phyloP scores from a whole-genome alignment of 64 coral and sea anemone genomes.

The Montipora foliosa region DNA sequence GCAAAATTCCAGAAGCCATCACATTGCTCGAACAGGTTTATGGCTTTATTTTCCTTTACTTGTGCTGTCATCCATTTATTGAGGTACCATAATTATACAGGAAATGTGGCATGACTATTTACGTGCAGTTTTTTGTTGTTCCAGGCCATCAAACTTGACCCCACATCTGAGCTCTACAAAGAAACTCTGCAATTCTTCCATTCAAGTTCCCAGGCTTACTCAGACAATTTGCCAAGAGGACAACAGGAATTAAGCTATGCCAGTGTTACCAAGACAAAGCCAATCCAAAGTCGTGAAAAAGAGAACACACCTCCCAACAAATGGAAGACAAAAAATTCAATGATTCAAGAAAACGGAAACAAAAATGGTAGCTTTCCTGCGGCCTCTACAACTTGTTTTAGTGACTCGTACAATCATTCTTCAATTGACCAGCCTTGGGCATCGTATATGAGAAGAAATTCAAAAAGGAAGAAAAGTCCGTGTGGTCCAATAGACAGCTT shows the following conservation, averaged over 20 bases:
- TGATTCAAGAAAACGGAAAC: neutral
- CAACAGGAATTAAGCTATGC: constrained; percentile 7
- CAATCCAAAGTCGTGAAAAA: neutral
- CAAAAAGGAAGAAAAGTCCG: neutral
- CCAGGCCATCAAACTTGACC: constrained; percentile 12
- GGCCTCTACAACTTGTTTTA: neutral
- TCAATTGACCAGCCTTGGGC: constrained; percentile 23
- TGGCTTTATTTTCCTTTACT: neutral
- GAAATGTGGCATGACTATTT: too few relatives aligned
- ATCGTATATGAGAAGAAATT: constrained; percentile 4
- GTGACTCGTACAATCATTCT: neutral
- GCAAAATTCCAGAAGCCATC: constrained; percentile 35
- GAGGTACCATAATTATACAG: too few relatives aligned
- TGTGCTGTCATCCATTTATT: too few relatives aligned
- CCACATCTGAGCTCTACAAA: constrained; percentile 13
- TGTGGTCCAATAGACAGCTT: constrained; percentile 23
- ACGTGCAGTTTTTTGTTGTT: neutral
- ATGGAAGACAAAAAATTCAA: neutral
- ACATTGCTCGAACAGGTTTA: constrained; percentile 43
- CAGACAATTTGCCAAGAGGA: neutral
- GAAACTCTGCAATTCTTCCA: constrained; percentile 31
- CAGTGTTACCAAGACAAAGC: neutral
- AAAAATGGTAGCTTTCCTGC: neutral
- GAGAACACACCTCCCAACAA: neutral
- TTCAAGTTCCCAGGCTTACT: neutral